phyloP scores from a whole-genome alignment of 2,113 vertebrate species.

The Trochalopteron elliotii region DNA sequence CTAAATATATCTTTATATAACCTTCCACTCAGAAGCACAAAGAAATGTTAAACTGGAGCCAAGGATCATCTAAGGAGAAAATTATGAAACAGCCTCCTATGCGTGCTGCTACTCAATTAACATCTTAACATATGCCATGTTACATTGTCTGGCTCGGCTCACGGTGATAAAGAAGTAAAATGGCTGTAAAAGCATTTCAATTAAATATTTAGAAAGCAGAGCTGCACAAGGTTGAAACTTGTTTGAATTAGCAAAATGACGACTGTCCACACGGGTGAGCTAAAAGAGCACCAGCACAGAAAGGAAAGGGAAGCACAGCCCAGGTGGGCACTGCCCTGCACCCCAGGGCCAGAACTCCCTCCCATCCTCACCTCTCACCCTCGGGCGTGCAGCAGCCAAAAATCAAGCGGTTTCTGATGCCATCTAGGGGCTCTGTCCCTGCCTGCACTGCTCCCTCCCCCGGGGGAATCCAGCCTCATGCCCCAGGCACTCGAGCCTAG shows the following conservation, averaged over 20 bases:
- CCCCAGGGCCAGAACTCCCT: neutral
- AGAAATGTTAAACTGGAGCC: slow-evolving; percentile 47
- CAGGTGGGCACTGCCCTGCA: rapidly evolving
- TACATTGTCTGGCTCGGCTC: slow-evolving; percentile 53
- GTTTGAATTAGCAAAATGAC: neutral
- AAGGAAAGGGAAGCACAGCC: neutral
- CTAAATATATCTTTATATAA: slow-evolving; percentile 55
- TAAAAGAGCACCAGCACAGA: neutral
- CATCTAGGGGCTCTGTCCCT: slow-evolving; percentile 44
- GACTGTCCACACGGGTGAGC: neutral
- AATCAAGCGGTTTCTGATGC: slow-evolving; percentile 25
- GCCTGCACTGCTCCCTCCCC: neutral
- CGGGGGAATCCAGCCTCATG: neutral
- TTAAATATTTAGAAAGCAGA: slow-evolving; percentile 60
- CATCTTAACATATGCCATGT: slow-evolving; percentile 50
- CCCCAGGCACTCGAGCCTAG: neutral
- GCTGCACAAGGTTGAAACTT: neutral
- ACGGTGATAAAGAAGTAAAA: slow-evolving; percentile 32
- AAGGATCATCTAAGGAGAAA: slow-evolving; percentile 57
- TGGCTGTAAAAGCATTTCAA: slow-evolving; percentile 56
- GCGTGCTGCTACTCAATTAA: slow-evolving; percentile 48
- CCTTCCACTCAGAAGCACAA: slow-evolving; percentile 39
- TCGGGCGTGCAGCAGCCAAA: neutral
- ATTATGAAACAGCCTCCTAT: slow-evolving; percentile 35
- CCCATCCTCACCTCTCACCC: neutral